These are phyloP conservation scores for Drosophila cyrtoloma DNA, from an alignment of 2,888 invertebrate species.

Conservation along the genomic window DNA sequence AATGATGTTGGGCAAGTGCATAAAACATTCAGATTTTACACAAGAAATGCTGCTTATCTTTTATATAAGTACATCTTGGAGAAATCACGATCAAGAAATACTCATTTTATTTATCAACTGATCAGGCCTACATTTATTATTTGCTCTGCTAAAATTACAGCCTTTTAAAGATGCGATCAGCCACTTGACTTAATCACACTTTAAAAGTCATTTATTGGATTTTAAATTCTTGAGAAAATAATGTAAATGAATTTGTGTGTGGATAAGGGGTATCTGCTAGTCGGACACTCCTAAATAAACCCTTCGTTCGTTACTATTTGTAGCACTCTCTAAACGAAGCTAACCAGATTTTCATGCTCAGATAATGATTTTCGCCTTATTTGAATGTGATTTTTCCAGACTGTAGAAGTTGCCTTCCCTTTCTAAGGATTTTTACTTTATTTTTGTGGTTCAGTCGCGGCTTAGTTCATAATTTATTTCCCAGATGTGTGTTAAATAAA, in stretches of 20 bases:
- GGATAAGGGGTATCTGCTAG: background rate
- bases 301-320: constrained; percentile 6
- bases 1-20: background rate
- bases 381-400: constrained; percentile 63
- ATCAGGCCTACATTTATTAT: background rate
- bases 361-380: constrained; percentile 80
- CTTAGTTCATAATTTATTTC: constrained; percentile 57
- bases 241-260: background rate
- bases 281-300: background rate
- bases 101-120: background rate
- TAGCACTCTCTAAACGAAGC: constrained; percentile 60
- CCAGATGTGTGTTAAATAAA: constrained; percentile 30
- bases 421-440: constrained; percentile 12
- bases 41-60: background rate
- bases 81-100: background rate
- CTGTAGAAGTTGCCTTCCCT: constrained; percentile 18
- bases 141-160: no score
- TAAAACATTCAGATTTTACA: background rate
- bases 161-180: background rate
- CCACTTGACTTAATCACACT: background rate
- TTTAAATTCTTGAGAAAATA: background rate
- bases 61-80: background rate
- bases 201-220: background rate
- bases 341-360: constrained; percentile 77
- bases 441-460: constrained; percentile 21